Conservation (phyloP, 2,113 vertebrate genomes). For the Calypte anna region DNA sequence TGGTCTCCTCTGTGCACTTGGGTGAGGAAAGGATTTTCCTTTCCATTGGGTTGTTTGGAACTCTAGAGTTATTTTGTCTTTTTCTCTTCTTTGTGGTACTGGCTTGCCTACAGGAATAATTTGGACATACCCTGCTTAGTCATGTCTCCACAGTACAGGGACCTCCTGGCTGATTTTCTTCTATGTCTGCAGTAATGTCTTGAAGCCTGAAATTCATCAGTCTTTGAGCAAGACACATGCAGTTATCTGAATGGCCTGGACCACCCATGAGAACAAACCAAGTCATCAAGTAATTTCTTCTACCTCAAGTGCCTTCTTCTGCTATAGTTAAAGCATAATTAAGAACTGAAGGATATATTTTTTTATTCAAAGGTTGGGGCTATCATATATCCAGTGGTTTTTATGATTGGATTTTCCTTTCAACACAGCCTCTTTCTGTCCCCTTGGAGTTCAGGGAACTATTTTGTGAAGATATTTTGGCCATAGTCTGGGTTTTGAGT, state of each 20-base stretch:
- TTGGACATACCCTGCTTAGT: neutral
- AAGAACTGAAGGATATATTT: neutral
- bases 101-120: neutral
- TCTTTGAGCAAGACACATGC: neutral
- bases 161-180: neutral
- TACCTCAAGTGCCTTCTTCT: neutral
- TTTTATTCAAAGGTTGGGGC: neutral
- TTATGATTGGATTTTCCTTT: neutral
- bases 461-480: neutral
- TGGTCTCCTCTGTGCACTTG: neutral
- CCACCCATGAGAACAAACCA: neutral
- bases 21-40: neutral
- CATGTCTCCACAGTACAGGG: neutral
- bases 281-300: neutral
- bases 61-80: neutral
- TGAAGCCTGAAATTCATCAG: neutral
- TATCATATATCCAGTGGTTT: neutral
- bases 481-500: neutral
- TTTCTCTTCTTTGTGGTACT: neutral
- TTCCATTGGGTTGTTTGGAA: neutral
- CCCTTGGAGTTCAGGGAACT: neutral
- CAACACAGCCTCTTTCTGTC: neutral
- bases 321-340: neutral
- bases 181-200: neutral
- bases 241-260: neutral